phyloP scores from a whole-genome alignment of 2,113 vertebrate species.

The Alces alces region DNA sequence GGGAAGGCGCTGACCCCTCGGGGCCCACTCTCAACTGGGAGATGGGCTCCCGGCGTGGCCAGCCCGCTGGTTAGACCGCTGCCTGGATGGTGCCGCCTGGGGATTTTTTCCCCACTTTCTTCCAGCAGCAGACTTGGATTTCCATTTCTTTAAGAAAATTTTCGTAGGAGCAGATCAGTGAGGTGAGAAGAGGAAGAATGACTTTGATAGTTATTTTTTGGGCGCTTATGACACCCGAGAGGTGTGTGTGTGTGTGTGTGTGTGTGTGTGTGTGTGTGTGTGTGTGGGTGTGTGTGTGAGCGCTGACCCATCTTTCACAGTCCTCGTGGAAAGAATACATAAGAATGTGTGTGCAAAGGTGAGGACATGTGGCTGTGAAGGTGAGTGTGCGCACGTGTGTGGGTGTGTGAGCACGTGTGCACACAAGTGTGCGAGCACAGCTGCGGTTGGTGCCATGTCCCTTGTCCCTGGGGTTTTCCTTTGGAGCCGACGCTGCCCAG shows the following conservation, averaged over 20 bases:
- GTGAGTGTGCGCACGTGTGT: background rate
- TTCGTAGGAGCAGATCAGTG: background rate
- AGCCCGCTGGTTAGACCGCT: background rate
- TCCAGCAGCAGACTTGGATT: background rate
- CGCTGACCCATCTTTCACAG: background rate
- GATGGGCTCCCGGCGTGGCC: background rate
- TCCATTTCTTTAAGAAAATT: fast-evolving
- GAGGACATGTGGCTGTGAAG: background rate
- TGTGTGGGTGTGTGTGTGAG: background rate
- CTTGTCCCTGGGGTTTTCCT: background rate
- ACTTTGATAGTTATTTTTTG: background rate
- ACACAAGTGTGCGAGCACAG: background rate
- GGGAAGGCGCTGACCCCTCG: background rate
- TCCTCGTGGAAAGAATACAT: background rate
- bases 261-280: background rate
- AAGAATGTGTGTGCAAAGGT: background rate
- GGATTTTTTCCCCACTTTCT: background rate
- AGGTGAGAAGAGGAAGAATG: background rate
- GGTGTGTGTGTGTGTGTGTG: background rate
- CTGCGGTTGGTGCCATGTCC: fast-evolving
- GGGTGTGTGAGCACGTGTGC: background rate
- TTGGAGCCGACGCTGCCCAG: background rate
- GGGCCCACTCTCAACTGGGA: background rate
- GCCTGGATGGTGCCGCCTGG: background rate
- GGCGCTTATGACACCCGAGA: background rate